Conservation (phyloP, 2,113 vertebrate genomes). For the Aphyosemion australe region DNA sequence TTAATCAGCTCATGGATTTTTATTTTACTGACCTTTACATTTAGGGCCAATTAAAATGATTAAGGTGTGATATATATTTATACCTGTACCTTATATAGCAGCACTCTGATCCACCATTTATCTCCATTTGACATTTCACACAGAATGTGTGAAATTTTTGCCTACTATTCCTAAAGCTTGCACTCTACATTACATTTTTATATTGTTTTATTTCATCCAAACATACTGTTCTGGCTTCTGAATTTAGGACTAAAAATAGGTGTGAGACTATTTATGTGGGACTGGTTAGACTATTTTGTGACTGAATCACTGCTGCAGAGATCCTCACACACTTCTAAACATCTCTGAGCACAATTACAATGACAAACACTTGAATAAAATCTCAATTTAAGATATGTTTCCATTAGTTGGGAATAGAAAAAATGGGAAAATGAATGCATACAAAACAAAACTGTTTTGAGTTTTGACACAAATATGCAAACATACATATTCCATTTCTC, state of each 20-base stretch:
- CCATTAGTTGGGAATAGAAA: too few relatives aligned
- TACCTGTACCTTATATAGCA: constrained; percentile 20
- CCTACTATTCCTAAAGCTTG: constrained; percentile 4
- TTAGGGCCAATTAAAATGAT: constrained; percentile 59
- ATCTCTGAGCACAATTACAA: too few relatives aligned
- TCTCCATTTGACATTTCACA: constrained; percentile 35
- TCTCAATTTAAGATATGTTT: too few relatives aligned
- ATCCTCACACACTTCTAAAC: too few relatives aligned
- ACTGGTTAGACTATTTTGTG: background rate
- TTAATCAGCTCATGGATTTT: constrained; percentile 44
- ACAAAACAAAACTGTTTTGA: too few relatives aligned
- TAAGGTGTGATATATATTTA: constrained; percentile 34
- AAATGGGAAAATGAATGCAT: too few relatives aligned
- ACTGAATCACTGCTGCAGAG: too few relatives aligned
- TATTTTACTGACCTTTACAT: constrained; percentile 51
- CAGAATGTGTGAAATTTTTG: constrained; percentile 26
- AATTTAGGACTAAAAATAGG: background rate
- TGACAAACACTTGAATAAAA: too few relatives aligned
- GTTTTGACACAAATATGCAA: constrained; percentile 15
- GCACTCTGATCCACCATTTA: constrained; percentile 20
- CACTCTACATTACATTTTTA: background rate
- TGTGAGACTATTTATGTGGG: background rate
- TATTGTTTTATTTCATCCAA: background rate
- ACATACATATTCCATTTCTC: constrained; percentile 4
- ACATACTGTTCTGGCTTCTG: background rate